Percentiles rank a stretch among this genome's conserved stretches.
phyloP scores from a whole-genome alignment of 2,797 vertebrate species.

The Diplodus sargus region DNA sequence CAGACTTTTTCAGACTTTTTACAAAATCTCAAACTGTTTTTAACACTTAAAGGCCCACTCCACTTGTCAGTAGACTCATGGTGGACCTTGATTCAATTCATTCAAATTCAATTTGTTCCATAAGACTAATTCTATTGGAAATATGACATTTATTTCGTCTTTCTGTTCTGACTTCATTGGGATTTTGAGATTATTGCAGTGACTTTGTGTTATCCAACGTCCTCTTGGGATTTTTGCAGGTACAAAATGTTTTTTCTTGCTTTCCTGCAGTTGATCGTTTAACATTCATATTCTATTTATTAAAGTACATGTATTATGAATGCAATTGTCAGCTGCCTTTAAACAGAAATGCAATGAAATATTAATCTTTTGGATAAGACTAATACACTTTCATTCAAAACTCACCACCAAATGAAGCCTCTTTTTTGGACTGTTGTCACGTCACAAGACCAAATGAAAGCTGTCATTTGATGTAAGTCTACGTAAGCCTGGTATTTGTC shows the following conservation, averaged over 20 bases:
- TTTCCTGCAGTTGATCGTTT: conserved; percentile 34
- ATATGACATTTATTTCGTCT: conserved; percentile 22
- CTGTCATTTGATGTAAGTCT: conserved; percentile 76
- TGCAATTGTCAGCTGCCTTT: conserved; percentile 1
- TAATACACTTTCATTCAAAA: conserved; percentile 19
- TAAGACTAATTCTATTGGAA: conserved; percentile 30
- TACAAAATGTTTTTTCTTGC: conserved; percentile 13
- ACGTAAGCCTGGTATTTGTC: conserved; percentile 78
- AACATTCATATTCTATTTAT: conserved; percentile 23
- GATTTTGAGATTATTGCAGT: conserved; percentile 54
- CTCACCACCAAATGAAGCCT: conserved; percentile 29
- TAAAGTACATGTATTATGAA: neutral
- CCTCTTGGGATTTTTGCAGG: conserved; percentile 43
- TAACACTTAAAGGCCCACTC: neutral
- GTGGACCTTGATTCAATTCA: conserved; percentile 44
- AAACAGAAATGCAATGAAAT: conserved; percentile 16
- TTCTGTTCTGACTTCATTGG: conserved; percentile 10
- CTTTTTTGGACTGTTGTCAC: conserved; percentile 60
- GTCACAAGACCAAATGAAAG: conserved; percentile 72
- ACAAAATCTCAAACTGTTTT: neutral
- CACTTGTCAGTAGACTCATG: neutral
- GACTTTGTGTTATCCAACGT: conserved; percentile 42
- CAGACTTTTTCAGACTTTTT: neutral
- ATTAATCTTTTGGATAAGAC: conserved; percentile 12
- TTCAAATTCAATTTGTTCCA: conserved; percentile 33